phyloP scores from a whole-genome alignment of 2,888 invertebrate species.

The Chrysotoxum bicinctum region DNA sequence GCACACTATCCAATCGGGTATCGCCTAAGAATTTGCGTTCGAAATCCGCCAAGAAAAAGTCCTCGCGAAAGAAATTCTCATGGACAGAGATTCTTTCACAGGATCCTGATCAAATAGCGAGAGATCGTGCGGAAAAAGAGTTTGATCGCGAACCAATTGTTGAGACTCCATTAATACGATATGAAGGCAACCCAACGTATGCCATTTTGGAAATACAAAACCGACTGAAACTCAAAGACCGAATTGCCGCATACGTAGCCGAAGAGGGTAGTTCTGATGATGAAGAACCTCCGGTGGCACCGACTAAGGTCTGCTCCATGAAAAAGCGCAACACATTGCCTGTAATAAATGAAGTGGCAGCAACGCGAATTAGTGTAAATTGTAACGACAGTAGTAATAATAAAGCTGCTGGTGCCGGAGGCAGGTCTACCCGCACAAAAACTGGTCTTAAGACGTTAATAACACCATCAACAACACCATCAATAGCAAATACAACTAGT shows the following conservation, averaged over 20 bases:
- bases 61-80: slow-evolving; percentile 79
- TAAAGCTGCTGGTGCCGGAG: slow-evolving; percentile 38
- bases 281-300: slow-evolving; percentile 23
- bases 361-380: slow-evolving; percentile 52
- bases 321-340: slow-evolving; percentile 42
- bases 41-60: slow-evolving; percentile 80
- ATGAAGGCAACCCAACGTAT: slow-evolving; percentile 80
- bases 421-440: slow-evolving; percentile 76
- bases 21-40: slow-evolving; percentile 86
- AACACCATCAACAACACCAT: slow-evolving; percentile 42
- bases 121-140: slow-evolving; percentile 81
- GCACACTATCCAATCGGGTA: slow-evolving; percentile 80
- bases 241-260: slow-evolving; percentile 75
- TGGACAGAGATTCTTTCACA: slow-evolving; percentile 81
- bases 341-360: slow-evolving; percentile 4
- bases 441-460: slow-evolving; percentile 75
- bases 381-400: slow-evolving; percentile 48
- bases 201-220: slow-evolving; percentile 80
- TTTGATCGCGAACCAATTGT: slow-evolving; percentile 80
- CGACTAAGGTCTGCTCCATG: slow-evolving; percentile 26
- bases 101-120: slow-evolving; percentile 82
- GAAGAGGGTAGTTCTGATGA: slow-evolving; percentile 70
- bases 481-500: slow-evolving; percentile 53
- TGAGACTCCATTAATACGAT: slow-evolving; percentile 76
- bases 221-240: slow-evolving; percentile 78